Evolutionary conservation across 2,888 invertebrate genomes (phyloP), one percentile per base, ranked within the genome.

Genomic region (Sphecodes monilicornis): DNA sequence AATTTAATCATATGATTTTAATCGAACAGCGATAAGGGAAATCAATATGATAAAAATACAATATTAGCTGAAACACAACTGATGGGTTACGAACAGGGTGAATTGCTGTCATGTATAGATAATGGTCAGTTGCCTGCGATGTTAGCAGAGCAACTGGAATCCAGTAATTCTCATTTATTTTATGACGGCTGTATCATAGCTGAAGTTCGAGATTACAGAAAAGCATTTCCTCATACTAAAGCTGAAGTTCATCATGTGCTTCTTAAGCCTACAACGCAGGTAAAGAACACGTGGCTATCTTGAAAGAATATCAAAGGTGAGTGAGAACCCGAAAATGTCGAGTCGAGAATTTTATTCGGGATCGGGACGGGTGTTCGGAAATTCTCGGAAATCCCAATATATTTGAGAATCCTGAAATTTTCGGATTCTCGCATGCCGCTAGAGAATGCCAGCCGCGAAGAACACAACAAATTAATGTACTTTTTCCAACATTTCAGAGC

Each of bases 111-210:
- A 93, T 98, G 97, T 94, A 97, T 99, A 92, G 98, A 98, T 95
- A 97, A 97, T 95, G 98, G 98, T 95, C 97, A 98, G 95, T 95
- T 99, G 93, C 99, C 99, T 74, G 97, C 98, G 85, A 97, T 97
- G 93, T 96, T 99, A 81, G 96, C 98, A 86, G 98, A 98, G 94
- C 95, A 98, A 89, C 95, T 99, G 85, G 98, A 98, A 94, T 96
- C 97, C 13, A 97, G 97, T 93, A 97, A 98, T 93, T 97, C 98
- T 76, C 97, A 97, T 95, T 96, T 99, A 84, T 98, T 98, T 95
- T 98, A 98, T 95, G 98, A 97, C 91, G 98, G 98, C 86, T 98
- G 98, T 95, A 97, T 99, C 87, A 97, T 98, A 94, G 98, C 97
- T 91, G 98, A 98, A 96, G 96, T 99, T 92, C 96, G 98, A 92